Percentiles rank a stretch among this genome's conserved stretches.
Conservation (phyloP, 2,113 vertebrate species). For the Dermatemys mawii region DNA sequence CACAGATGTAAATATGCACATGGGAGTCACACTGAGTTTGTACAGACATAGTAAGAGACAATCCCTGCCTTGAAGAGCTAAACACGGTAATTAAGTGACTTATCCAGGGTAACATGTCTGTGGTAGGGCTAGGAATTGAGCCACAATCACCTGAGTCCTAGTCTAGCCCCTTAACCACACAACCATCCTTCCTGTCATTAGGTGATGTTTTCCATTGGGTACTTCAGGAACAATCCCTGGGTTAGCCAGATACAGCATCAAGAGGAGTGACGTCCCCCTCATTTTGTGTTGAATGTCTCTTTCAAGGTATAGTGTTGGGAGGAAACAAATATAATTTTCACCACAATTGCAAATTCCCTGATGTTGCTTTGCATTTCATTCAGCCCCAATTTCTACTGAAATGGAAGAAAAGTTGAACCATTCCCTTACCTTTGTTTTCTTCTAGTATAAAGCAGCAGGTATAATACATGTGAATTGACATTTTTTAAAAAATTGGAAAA, state of each 20-base stretch:
- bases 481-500: not conserved
- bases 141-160: conserved; percentile 33
- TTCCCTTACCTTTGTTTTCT: not conserved
- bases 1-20: not conserved
- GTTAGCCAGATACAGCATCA: not conserved
- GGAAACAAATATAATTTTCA: conserved; percentile 7
- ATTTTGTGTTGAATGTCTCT: not conserved
- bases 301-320: conserved; percentile 16
- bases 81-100: not conserved
- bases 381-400: not conserved
- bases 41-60: not conserved
- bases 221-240: conserved; percentile 30
- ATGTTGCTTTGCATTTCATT: conserved; percentile 14
- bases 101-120: not conserved
- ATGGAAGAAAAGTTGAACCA: not conserved
- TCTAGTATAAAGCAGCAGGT: not conserved
- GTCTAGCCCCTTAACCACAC: conserved; percentile 16
- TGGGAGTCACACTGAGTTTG: not conserved
- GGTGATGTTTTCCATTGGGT: conserved; percentile 4
- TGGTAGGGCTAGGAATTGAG: not conserved
- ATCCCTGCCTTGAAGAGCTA: not conserved
- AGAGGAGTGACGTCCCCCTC: not conserved
- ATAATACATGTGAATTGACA: not conserved
- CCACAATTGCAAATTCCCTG: conserved; percentile 5
- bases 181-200: conserved; percentile 18